Conservation (phyloP, 2,797 vertebrate species). For the Eospalax fontanierii region DNA sequence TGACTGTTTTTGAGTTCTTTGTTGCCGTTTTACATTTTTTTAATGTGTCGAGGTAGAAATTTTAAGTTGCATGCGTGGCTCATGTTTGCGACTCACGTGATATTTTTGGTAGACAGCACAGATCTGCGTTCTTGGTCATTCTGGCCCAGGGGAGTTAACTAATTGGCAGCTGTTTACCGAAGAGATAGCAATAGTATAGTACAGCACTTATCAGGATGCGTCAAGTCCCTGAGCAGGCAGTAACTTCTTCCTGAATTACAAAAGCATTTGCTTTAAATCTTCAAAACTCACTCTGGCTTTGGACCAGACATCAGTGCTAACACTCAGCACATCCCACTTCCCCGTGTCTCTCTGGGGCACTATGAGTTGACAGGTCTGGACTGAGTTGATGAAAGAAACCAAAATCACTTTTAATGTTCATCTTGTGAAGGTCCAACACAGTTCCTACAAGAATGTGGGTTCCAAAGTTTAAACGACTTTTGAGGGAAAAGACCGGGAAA, state of each 20-base stretch:
- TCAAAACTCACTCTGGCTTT: conserved; percentile 39
- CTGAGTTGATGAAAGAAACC: conserved; percentile 2
- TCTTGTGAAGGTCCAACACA: not conserved
- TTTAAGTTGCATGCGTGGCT: not conserved
- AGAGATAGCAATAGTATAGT: not conserved
- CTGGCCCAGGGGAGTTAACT: not conserved
- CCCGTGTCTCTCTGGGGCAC: conserved; percentile 42
- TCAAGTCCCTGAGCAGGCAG: conserved; percentile 21
- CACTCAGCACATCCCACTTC: conserved; percentile 59
- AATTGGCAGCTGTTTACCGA: conserved; percentile 44
- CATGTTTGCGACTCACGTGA: not conserved
- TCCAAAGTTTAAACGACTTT: not conserved
- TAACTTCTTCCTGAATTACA: conserved; percentile 65
- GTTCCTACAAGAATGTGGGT: conserved; percentile 2
- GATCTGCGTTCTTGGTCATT: not conserved
- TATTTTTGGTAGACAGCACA: not conserved
- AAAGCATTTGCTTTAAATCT: conserved; percentile 65
- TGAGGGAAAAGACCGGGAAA: not conserved
- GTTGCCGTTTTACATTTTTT: not conserved
- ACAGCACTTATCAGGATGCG: not conserved
- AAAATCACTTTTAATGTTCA: conserved; percentile 20
- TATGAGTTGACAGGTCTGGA: conserved; percentile 33
- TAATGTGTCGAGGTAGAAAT: not conserved
- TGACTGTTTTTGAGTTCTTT: not conserved
- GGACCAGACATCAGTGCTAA: conserved; percentile 53